These are phyloP conservation scores for Carassius auratus DNA, from an alignment of 2,113 vertebrate species.

Conservation along the genomic window DNA sequence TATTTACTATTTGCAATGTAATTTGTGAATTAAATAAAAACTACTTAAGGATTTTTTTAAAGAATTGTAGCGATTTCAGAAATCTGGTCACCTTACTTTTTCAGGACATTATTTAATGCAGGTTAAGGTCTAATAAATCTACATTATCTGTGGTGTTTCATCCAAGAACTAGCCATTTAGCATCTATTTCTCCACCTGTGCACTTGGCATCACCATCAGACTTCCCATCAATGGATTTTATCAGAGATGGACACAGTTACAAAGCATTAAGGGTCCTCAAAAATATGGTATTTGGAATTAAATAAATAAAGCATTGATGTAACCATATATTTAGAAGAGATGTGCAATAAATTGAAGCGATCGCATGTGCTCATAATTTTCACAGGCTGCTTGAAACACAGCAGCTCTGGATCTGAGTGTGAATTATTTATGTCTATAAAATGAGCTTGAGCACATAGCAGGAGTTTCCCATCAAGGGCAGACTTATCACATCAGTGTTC, in stretches of 20 bases:
- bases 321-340: not conserved
- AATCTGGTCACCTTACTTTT: not conserved
- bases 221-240: not conserved
- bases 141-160: not conserved
- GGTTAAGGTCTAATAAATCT: not conserved
- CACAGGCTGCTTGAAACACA: constrained; percentile 4
- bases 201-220: not conserved
- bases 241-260: too few species aligned
- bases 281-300: too few species aligned
- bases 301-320: too few species aligned
- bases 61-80: not conserved
- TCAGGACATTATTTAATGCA: not conserved
- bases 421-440: constrained; percentile 48
- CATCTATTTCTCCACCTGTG: too few species aligned
- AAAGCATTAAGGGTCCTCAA: too few species aligned
- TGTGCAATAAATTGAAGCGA: not conserved
- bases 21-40: too few species aligned
- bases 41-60: too few species aligned
- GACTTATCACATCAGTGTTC: not conserved
- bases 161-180: not conserved
- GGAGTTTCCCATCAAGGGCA: constrained; percentile 52
- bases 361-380: not conserved
- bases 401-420: not conserved
- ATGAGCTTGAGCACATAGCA: constrained; percentile 42
- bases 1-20: too few species aligned